Evolutionary conservation across 23 tunicate species (phyloP).

Genomic region (Clavelina lepadiformis): DNA sequence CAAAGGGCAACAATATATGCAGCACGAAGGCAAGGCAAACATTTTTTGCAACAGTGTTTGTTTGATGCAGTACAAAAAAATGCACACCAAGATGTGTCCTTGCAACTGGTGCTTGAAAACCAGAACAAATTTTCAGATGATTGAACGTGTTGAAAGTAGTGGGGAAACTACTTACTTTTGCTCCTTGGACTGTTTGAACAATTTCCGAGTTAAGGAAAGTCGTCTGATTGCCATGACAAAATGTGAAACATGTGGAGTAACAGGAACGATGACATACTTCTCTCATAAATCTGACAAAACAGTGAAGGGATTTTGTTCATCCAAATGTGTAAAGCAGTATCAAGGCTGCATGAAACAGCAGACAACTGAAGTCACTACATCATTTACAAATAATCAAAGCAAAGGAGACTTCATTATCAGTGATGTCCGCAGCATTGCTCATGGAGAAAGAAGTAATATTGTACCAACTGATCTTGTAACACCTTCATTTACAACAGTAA

Average conservation of each 20-base stretch:
- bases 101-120: background rate
- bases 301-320: background rate
- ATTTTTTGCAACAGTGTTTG: background rate
- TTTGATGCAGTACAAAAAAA: background rate
- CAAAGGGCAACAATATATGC: background rate
- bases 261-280: background rate
- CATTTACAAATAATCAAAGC: too few relatives aligned
- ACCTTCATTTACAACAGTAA: too few relatives aligned
- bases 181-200: background rate
- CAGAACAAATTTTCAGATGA: background rate
- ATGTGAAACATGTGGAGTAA: background rate
- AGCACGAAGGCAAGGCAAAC: background rate
- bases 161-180: background rate
- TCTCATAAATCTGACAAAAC: background rate
- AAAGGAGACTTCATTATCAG: too few relatives aligned
- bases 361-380: background rate
- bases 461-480: too few relatives aligned
- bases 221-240: background rate
- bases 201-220: too few relatives aligned
- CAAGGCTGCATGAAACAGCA: background rate
- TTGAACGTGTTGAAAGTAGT: background rate
- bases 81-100: background rate
- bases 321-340: background rate
- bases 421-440: too few relatives aligned
- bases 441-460: too few relatives aligned